Conservation (phyloP, 2,113 vertebrate species). For the human (Homo sapiens) region DNA sequence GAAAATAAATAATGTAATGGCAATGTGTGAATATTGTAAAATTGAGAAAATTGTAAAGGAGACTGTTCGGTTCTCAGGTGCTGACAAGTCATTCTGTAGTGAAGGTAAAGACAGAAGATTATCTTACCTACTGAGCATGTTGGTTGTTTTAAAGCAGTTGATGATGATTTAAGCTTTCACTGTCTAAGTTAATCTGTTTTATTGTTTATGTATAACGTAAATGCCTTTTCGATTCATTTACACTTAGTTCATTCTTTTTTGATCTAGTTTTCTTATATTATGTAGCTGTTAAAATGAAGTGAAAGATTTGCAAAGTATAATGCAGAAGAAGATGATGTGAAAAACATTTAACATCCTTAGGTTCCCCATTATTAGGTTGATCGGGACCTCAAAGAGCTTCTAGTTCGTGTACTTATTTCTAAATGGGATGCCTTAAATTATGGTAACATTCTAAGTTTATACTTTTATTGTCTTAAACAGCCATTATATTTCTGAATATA, state of each 20-base stretch:
- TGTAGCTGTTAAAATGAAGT: constrained; percentile 31
- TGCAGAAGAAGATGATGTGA: background rate
- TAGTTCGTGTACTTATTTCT: background rate
- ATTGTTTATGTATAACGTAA: background rate
- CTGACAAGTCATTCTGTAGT: constrained; percentile 95
- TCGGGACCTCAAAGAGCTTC: background rate
- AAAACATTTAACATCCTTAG: constrained; percentile 7
- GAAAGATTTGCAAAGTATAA: background rate
- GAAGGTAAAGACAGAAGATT: constrained; percentile 88
- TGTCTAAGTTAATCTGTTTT: background rate
- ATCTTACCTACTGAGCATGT: constrained; percentile 28
- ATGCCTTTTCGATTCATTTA: constrained; percentile 37
- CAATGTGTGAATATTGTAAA: constrained; percentile 96
- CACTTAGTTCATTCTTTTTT: background rate
- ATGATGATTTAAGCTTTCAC: constrained; percentile 12
- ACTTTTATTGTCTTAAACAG: constrained; percentile 31
- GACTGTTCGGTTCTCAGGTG: constrained; percentile 90
- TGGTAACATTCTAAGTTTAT: constrained; percentile 18
- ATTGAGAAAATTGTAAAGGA: constrained; percentile 93
- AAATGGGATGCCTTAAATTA: constrained; percentile 18
- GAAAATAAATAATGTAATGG: constrained; percentile 89
- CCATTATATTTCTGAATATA: constrained; percentile 11
- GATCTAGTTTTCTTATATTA: background rate
- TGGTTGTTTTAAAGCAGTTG: constrained; percentile 37
- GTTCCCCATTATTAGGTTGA: background rate